Conservation (phyloP, 2,888 invertebrate species). For the Stratiomys singularior region DNA sequence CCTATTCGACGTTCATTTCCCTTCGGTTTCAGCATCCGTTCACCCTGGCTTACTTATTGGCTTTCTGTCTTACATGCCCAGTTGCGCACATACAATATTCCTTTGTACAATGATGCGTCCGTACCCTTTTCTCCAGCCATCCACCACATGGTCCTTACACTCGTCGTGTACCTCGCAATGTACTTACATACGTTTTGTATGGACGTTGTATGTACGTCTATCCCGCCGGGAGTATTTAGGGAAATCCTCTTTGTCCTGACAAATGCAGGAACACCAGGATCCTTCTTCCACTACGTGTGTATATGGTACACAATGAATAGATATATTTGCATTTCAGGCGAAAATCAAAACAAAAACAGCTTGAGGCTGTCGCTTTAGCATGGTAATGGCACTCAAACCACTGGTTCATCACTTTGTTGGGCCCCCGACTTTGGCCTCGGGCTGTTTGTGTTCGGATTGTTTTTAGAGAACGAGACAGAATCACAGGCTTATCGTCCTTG, state of each 20-base stretch:
- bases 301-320: neutral
- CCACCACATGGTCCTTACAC: conserved; percentile 16
- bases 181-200: conserved; percentile 18
- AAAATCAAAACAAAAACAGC: conserved; percentile 52
- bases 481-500: conserved; percentile 32
- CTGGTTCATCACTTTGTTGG: neutral
- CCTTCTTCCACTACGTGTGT: neutral
- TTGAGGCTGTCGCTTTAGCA: conserved; percentile 48
- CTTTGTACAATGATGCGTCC: conserved; percentile 11
- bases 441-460: neutral
- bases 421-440: neutral
- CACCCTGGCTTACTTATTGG: conserved; percentile 41
- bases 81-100: conserved; percentile 40
- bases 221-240: conserved; percentile 46
- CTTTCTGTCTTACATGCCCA: conserved; percentile 47
- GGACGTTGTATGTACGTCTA: conserved; percentile 31
- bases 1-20: conserved; percentile 34
- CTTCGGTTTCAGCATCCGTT: neutral
- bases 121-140: conserved; percentile 21
- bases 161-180: neutral
- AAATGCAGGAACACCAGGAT: conserved; percentile 31
- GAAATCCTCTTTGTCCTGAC: conserved; percentile 45
- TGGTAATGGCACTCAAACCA: conserved; percentile 28
- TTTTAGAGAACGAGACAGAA: neutral
- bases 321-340: conserved; percentile 49